phyloP scores from a whole-genome alignment of 2,888 invertebrate species.

The Margaritifera margaritifera region DNA sequence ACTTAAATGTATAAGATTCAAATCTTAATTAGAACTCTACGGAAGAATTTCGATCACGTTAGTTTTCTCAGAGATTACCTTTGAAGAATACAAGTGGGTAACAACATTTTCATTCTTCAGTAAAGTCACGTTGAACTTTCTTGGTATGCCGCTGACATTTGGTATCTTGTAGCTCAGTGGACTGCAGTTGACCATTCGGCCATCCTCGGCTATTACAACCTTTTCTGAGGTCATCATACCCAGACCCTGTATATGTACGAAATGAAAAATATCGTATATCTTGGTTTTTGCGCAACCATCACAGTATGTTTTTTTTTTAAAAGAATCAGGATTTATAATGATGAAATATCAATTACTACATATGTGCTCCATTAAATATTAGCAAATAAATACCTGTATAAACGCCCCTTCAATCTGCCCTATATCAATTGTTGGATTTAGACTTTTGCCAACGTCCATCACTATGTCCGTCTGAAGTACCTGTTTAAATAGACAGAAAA shows the following conservation, averaged over 20 bases:
- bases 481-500: slow-evolving; percentile 24
- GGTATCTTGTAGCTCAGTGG: slow-evolving; percentile 96
- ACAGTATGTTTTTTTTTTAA: too few relatives aligned
- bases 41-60: too few relatives aligned
- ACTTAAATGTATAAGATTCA: neutral
- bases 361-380: too few relatives aligned
- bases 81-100: slow-evolving; percentile 93
- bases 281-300: too few relatives aligned
- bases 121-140: slow-evolving; percentile 91
- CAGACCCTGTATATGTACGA: slow-evolving; percentile 23
- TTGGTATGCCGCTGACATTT: slow-evolving; percentile 91
- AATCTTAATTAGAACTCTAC: neutral
- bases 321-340: too few relatives aligned
- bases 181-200: slow-evolving; percentile 86
- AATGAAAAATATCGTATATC: too few relatives aligned
- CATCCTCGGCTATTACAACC: slow-evolving; percentile 73
- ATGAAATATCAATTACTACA: too few relatives aligned
- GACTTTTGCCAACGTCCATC: slow-evolving; percentile 62
- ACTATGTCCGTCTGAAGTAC: slow-evolving; percentile 60
- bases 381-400: too few relatives aligned
- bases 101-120: slow-evolving; percentile 90
- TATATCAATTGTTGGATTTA: slow-evolving; percentile 63
- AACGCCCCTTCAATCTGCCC: slow-evolving; percentile 63
- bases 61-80: slow-evolving; percentile 78
- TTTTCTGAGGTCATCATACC: slow-evolving; percentile 36